Conservation (phyloP, 2,113 vertebrate species). For the Trichechus manatus region DNA sequence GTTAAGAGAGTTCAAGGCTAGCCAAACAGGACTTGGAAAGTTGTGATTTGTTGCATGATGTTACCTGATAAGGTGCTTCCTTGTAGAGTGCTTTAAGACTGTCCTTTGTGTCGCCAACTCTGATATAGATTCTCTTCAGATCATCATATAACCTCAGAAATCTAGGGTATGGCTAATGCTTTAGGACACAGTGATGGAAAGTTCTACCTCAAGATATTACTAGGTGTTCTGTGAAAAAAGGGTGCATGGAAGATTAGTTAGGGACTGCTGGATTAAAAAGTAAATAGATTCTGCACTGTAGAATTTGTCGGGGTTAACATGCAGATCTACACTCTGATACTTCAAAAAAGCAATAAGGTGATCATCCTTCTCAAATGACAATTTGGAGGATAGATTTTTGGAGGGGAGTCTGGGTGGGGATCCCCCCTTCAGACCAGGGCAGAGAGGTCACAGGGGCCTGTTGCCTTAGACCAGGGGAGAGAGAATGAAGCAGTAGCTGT, state of each 20-base stretch:
- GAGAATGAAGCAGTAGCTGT: background rate
- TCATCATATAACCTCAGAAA: background rate
- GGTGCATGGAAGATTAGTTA: background rate
- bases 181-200: slow-evolving; percentile 2
- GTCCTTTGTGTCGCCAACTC: background rate
- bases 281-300: background rate
- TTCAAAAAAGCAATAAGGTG: background rate
- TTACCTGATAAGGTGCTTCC: slow-evolving; percentile 61
- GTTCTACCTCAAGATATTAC: background rate
- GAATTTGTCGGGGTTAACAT: background rate
- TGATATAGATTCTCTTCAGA: background rate
- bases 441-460: background rate
- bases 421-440: background rate
- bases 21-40: slow-evolving; percentile 53
- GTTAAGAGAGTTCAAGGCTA: slow-evolving; percentile 34
- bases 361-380: background rate
- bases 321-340: background rate
- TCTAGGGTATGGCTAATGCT: background rate
- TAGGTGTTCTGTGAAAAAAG: background rate
- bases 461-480: background rate
- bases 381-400: background rate
- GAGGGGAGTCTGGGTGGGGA: background rate
- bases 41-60: slow-evolving; percentile 62
- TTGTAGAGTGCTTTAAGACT: background rate
- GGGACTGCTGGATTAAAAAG: background rate